Base-by-base conservation (phyloP, 2,888 invertebrate genomes). In the Thecophora atra region DNA sequence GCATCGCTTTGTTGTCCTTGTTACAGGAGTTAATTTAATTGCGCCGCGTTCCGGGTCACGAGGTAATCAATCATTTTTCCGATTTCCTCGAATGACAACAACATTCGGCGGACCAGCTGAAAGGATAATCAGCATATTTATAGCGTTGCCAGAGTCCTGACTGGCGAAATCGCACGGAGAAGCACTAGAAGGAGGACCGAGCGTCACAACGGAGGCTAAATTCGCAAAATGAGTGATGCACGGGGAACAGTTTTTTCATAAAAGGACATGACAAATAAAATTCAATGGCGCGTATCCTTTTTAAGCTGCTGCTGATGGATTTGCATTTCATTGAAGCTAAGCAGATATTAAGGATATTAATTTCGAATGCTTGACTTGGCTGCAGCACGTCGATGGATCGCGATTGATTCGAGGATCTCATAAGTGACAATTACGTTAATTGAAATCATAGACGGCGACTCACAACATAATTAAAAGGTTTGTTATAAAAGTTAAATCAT, bases 11-110 rank as follows among this genome's bases (percentile, higher is more conserved):
- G 3, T 26, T 58, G 28, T 58, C 28, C 58, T 60, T 30, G 60
- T 51, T 51, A 51, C 19, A 24, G 47, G 54, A 67, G 19, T 67
- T 54, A 54, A 52, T 70, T 62, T 63, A 47, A 52, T 52, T 70
- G 70, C 70, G 52, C 30, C 4, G 13, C 47, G 19, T 67, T 42
- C 56, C 28, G 37, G 37, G 58, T 52, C 21, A 51, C 52, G 51
- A 21, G 62, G 63, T 58, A 30, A 70, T 70, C 70, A 70, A 70
- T 70, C 70, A 70, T 70, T 70, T 63, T 70, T 47, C 63, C 63
- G 47, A 63, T 63, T 62, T 47, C 52, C 51, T 11, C 62, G 63
- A 70, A 70, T 63, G 62, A 52, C 70, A 63, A 70, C 28, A 70
- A 63, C 52, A 47, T 58, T 44, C 44, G 17, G 5, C 24, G 44